These are phyloP conservation scores for Protodeltote pygarga DNA, from an alignment of 2,888 invertebrate species.

Conservation along the genomic window DNA sequence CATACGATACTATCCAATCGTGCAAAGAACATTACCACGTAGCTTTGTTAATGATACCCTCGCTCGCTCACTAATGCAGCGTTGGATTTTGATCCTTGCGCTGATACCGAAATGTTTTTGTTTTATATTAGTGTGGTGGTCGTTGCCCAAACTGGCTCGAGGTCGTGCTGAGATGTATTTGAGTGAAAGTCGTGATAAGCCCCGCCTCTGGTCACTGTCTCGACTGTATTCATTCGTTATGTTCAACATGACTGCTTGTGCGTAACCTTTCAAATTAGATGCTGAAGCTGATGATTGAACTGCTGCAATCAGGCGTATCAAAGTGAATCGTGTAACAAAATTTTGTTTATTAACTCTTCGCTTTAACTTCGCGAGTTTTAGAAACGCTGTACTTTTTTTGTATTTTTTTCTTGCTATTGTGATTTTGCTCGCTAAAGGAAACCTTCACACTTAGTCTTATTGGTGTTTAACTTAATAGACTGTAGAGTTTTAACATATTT, in stretches of 20 bases:
- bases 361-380: too few species aligned
- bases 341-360: constrained; percentile 3
- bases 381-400: constrained; percentile 5
- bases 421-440: constrained; percentile 15
- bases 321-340: constrained; percentile 21
- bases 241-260: constrained; percentile 47
- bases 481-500: too few species aligned
- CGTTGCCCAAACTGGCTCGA: constrained; percentile 48
- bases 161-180: constrained; percentile 62
- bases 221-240: constrained; percentile 33
- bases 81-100: constrained; percentile 43
- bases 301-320: constrained; percentile 32
- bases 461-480: too few species aligned
- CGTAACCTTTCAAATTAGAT: constrained; percentile 46
- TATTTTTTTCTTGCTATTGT: not conserved
- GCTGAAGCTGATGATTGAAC: constrained; percentile 21
- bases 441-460: constrained; percentile 16
- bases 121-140: constrained; percentile 21
- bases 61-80: constrained; percentile 31
- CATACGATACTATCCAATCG: constrained; percentile 40
- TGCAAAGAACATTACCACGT: constrained; percentile 45
- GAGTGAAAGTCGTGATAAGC: constrained; percentile 63
- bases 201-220: constrained; percentile 32
- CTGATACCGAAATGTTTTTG: constrained; percentile 27
- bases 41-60: constrained; percentile 21